phyloP scores from a whole-genome alignment of 1,140 invertebrate genomes.

The Drosophila persimilis region DNA sequence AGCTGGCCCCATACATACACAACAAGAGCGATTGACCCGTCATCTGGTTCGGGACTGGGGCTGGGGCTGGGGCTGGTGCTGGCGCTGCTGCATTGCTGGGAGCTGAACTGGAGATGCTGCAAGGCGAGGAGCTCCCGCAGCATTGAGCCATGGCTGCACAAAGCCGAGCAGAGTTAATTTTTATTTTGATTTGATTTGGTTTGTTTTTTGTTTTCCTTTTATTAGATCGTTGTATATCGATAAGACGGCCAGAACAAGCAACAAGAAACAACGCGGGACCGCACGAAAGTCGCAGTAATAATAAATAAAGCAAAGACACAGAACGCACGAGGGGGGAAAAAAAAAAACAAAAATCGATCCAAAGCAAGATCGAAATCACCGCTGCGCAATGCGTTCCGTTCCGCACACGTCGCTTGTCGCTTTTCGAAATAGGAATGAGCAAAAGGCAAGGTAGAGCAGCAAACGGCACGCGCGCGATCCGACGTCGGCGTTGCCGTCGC shows the following conservation, averaged over 20 bases:
- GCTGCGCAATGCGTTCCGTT: conserved; percentile 59
- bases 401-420: conserved; percentile 55
- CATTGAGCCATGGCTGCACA: conserved; percentile 56
- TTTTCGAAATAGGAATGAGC: conserved; percentile 74
- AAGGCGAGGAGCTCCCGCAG: conserved; percentile 39
- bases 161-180: background rate
- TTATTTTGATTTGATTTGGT: background rate
- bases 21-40: conserved; percentile 3
- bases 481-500: conserved; percentile 1
- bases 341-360: conserved; percentile 24
- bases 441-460: conserved; percentile 47
- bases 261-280: background rate
- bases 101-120: conserved; percentile 4
- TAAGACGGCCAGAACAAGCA: conserved; percentile 12
- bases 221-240: background rate
- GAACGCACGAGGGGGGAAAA: background rate
- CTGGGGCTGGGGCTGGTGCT: too few relatives aligned
- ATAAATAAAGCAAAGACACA: too few relatives aligned
- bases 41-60: background rate
- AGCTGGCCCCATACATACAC: conserved; percentile 9
- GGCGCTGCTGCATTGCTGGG: background rate
- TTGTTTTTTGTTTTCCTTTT: background rate
- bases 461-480: conserved; percentile 71
- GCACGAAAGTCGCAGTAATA: too few relatives aligned
- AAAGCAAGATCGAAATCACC: conserved; percentile 50